Base-by-base conservation (phyloP, 1,140 invertebrate species). In the Chelonus insularis region DNA sequence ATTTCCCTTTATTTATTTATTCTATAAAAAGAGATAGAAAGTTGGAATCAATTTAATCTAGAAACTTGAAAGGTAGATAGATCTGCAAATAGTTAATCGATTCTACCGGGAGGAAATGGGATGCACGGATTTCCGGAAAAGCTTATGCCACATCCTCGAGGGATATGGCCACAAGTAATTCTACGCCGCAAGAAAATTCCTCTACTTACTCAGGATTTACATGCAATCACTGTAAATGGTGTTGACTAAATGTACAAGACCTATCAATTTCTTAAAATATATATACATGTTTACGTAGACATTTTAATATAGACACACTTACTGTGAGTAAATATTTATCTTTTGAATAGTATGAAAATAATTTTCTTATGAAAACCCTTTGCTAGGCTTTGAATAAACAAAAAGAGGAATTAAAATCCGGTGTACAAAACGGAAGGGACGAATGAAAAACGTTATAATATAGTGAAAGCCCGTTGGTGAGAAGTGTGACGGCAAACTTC, bases 111-210 rank as follows among this genome's bases (percentile, higher is more conserved):
- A 54, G 58, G 58, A 54, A 60, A 60, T 60, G 48, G 58, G 58
- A 60, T 60, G 58, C 58, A 60, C 58, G 58, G 58, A 60, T 60
- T 60, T 60, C 58, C 58, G 50, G 48, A 23, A 39, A 58, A 34
- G 48, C 48, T 54, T 45, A 29, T 29, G 39, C 21, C 51, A 20
- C 50, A 54, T 60, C 47, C 50, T 48, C 48, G 14, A 29, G 58
- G 37, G 58, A 52, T 21, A 25, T 47, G 14, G 50, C 58, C 58
- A 39, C 50, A 60, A 60, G 58, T 60, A 60, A 60, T 60, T 52
- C 58, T 45, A n/a, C 16, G 37, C 45, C 4, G 39, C 23, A 41
- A 37, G 52, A 37, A 51, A 11, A 25, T 34, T 51, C 29, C 2
- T 4, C 12, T 45, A 16, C 41, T 45, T 12, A 48, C 45, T 14